Evolutionary conservation across 2,113 vertebrate genomes (phyloP), one percentile per base, ranked within the genome.

Genomic region (Actenoides hombroni): DNA sequence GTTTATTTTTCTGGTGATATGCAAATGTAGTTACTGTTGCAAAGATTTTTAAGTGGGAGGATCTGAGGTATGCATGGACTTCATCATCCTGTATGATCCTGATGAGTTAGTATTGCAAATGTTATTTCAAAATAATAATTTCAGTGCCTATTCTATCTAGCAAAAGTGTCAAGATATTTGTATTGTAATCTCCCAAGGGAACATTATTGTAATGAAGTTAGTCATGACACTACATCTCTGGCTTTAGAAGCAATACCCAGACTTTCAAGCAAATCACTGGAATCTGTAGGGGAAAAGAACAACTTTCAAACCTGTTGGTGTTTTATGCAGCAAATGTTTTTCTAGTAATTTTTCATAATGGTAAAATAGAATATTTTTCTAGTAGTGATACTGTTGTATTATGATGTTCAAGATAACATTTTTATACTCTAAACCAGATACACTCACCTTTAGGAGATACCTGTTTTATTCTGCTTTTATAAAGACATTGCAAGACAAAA

Each of bases 1-100:
- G 19, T 48, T 54, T 54, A 17, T 29, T 31, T 23, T 28, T 4
- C 20, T 59, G 6, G 2, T 0, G 0, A 35, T 39, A 60, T 3
- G 4, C 16, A 24, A 10, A 2, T 31, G 16, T 35, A 31, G 20
- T 59, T 82, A 13, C 17, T 46, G 25, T 46, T 79, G 53, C 20
- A 56, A 53, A 63, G 4, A 2, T 39, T 53, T 53, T 87, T 39
- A 79, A 20, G 33, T 57, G 35, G 25, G 5, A n/a, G 60, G 13
- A 17, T 63, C 25, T 25, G 29, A 59, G 16, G 33, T 51, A 31
- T 2, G 0, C 17, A 48, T 13, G 0, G 11, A 31, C 35, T 71
- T 35, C 19, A 24, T 44, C 33, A 23, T 70, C 44, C 16, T 61
- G 14, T 39, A 19, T 24, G 29, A 76, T 31, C 31, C 18, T 33